phyloP scores from a whole-genome alignment of 2,113 vertebrate species.

The Alouatta palliata region DNA sequence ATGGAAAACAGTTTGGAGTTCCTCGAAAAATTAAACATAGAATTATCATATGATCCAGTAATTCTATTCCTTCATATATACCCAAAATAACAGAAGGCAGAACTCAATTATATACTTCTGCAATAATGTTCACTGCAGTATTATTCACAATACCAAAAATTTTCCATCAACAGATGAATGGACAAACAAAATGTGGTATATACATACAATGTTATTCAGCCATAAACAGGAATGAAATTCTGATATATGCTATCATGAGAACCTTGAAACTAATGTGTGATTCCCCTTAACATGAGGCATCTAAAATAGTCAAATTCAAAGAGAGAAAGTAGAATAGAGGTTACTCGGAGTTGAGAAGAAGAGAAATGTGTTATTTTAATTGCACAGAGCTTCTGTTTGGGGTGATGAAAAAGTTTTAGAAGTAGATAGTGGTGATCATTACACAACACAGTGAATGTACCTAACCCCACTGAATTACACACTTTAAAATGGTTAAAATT shows the following conservation, averaged over 20 bases:
- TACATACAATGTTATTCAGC: background rate
- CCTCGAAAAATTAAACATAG: background rate
- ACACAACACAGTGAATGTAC: background rate
- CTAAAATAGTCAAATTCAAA: slow-evolving; percentile 1
- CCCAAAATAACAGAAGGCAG: background rate
- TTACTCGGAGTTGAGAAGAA: background rate
- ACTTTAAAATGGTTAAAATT: background rate
- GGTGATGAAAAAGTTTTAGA: background rate
- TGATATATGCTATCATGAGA: background rate
- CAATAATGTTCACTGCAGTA: background rate
- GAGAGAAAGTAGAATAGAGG: background rate
- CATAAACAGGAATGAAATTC: background rate
- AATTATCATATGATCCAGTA: background rate
- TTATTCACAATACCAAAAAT: background rate
- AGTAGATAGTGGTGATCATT: background rate
- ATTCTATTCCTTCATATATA: background rate
- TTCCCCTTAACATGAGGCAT: background rate
- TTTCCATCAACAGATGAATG: background rate
- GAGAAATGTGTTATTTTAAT: background rate
- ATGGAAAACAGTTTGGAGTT: no score
- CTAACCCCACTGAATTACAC: background rate
- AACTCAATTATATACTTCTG: background rate
- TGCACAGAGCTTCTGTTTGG: background rate
- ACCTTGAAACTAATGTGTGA: background rate
- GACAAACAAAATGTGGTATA: background rate